These are phyloP conservation scores for Leptinotarsa lineolata DNA, from an alignment of 1,140 invertebrate genomes.

Conservation along the genomic window DNA sequence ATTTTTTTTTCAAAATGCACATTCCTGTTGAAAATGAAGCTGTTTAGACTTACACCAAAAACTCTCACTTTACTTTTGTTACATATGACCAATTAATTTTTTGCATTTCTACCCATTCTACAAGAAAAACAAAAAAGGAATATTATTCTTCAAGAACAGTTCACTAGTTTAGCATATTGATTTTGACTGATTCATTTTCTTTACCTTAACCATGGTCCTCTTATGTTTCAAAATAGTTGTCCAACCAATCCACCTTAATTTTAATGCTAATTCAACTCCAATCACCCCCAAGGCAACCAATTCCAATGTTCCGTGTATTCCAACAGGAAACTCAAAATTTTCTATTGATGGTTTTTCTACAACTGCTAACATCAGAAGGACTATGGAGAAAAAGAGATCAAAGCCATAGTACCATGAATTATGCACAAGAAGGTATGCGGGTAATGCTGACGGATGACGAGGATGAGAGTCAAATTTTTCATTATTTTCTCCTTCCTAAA, in stretches of 20 bases:
- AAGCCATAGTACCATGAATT: conserved; percentile 87
- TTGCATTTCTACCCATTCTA: background rate
- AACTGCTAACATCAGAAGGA: conserved; percentile 79
- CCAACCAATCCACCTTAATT: conserved; percentile 85
- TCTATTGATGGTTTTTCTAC: conserved; percentile 82
- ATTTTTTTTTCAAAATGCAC: too few species aligned
- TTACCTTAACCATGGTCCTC: conserved; percentile 80
- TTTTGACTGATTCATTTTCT: background rate
- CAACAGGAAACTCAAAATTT: conserved; percentile 66
- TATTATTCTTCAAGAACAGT: background rate
- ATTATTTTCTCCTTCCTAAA: conserved; percentile 88
- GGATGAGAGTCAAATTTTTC: conserved; percentile 92
- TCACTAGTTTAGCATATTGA: background rate
- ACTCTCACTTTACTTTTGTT: too few species aligned
- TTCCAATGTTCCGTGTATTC: conserved; percentile 84
- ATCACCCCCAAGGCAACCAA: conserved; percentile 77
- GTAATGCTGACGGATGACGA: conserved; percentile 77
- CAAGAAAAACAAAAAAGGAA: conserved; percentile 1
- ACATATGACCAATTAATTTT: too few species aligned
- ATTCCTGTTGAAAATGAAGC: too few species aligned
- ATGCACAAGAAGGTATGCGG: conserved; percentile 86
- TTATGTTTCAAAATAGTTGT: conserved; percentile 74
- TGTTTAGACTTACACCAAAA: too few species aligned
- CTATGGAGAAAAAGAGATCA: conserved; percentile 77
- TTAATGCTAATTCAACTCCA: conserved; percentile 77